Base-by-base conservation (phyloP, 2,113 vertebrate species). In the Istiophorus platypterus region DNA sequence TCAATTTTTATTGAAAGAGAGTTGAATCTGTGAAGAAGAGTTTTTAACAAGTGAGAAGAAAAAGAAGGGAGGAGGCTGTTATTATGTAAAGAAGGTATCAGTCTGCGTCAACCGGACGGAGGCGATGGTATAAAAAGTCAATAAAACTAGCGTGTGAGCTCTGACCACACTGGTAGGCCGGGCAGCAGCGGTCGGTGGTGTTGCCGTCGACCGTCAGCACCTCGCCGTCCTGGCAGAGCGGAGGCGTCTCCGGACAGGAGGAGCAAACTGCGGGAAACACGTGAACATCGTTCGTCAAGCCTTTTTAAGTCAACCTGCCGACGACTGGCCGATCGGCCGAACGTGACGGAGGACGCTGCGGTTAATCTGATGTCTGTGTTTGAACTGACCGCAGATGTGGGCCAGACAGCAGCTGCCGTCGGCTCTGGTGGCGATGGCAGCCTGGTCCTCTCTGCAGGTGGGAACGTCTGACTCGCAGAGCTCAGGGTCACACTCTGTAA, bases 151-250 rank as follows among this genome's bases (percentile, higher is more conserved):
- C 58, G 27, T 27, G 31, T 72, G 81, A 83, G 14, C 34, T 27
- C 96, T 96, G 84, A 99, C 98, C 94, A 66, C 98, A 99, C 14
- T 96, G 95, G 83, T 98, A 99, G 18, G 87, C 58, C 22, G 98
- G 98, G 70, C 98, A 99, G 94, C 98, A 99, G 63, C 93, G 96
- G 31, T 97, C 97, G 0, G 97, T 97, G 66, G 93, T 95, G 86
- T 97, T 98, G 27, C 89, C 72, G 81, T 96, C 94, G 73, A 99
- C 97, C 0, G 93, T 96, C 80, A 99, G 95, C 9, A 95, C 84
- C 89, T 99, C 98, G 61, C 97, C 97, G 51, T 96, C 95, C 89
- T 94, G 94, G 79, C 98, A 99, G 74, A 89, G 88, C 0, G 97
- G 96, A 71, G 95, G 94, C 0, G 82, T 84, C 64, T 95, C 95